Evolutionary conservation across 1,140 invertebrate species (phyloP).

Genomic region (Scaptomyza hsui): DNA sequence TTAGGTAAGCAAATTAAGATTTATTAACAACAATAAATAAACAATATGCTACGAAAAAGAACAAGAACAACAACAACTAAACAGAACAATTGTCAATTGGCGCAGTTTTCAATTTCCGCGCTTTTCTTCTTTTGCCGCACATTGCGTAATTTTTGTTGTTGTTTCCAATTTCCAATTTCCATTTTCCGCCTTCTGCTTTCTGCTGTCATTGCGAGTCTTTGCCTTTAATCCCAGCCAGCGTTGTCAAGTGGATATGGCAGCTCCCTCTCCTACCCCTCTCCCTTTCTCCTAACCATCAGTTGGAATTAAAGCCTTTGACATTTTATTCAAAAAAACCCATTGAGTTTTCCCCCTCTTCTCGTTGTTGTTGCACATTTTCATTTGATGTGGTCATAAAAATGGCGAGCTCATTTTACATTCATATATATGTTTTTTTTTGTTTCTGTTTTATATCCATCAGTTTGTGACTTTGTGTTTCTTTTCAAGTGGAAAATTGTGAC

Average conservation of each 20-base stretch:
- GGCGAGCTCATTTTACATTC: constrained; percentile 62
- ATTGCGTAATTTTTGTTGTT: constrained; percentile 54
- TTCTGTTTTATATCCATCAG: constrained; percentile 66
- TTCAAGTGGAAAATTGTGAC: constrained; percentile 81
- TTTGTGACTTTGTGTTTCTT: constrained; percentile 47
- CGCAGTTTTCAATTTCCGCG: constrained; percentile 42
- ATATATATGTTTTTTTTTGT: constrained; percentile 24
- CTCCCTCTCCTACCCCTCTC: background rate
- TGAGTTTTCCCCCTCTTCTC: constrained; percentile 26
- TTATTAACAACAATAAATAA: constrained; percentile 81
- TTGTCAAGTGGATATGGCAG: constrained; percentile 64
- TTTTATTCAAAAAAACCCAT: constrained; percentile 69
- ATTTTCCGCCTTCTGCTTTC: constrained; percentile 40
- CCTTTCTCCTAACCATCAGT: constrained; percentile 19
- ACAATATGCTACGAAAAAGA: constrained; percentile 50
- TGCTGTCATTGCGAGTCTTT: constrained; percentile 57
- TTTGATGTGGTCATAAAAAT: constrained; percentile 77
- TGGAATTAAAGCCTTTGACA: constrained; percentile 73
- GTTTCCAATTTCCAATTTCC: constrained; percentile 20
- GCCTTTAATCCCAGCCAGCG: constrained; percentile 43
- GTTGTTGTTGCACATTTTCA: constrained; percentile 55
- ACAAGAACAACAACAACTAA: constrained; percentile 27
- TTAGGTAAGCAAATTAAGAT: constrained; percentile 78
- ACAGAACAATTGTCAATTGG: constrained; percentile 44
- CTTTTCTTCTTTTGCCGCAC: constrained; percentile 54